phyloP scores from a whole-genome alignment of 2,113 vertebrate genomes.

The Heterochromis multidens region DNA sequence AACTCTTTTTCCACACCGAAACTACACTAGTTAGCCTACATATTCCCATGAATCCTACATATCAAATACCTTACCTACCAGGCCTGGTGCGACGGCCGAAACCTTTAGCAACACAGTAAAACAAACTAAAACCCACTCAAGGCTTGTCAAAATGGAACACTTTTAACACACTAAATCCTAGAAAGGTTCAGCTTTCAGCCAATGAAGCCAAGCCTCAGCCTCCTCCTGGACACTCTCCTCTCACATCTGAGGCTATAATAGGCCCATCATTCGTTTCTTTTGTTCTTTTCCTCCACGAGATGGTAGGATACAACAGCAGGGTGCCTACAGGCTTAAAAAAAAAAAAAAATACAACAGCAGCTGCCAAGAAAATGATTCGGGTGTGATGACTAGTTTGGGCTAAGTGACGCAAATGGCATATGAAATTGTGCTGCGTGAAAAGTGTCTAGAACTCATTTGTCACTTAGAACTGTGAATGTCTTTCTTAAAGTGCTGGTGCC shows the following conservation, averaged over 20 bases:
- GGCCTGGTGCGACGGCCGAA: not conserved
- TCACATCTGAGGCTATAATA: conserved; percentile 32
- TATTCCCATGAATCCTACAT: fast-evolving
- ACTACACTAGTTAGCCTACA: not conserved
- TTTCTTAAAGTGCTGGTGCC: conserved; percentile 5
- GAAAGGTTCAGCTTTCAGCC: conserved; percentile 18
- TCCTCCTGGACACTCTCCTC: conserved; percentile 24
- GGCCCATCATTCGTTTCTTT: conserved; percentile 38
- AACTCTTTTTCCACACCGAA: not conserved
- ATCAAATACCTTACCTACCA: not conserved
- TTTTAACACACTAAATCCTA: conserved; percentile 8
- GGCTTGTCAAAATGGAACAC: not conserved
- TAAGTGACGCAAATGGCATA: conserved; percentile 60
- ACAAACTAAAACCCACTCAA: not conserved
- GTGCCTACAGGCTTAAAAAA: conserved; percentile 35
- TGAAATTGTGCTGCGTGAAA: conserved; percentile 52
- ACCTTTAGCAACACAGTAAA: not conserved
- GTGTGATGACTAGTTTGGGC: conserved; percentile 41
- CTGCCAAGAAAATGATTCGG: conserved; percentile 55
- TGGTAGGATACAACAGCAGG: conserved; percentile 45
- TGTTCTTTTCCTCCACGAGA: conserved; percentile 5
- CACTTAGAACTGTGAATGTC: conserved; percentile 27
- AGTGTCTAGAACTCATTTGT: conserved; percentile 47
- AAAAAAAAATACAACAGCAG: conserved; percentile 25
- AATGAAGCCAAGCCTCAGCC: conserved; percentile 4